A percentile compares a stretch with the other conserved stretches of the same genome.
phyloP scores from a whole-genome alignment of 2,888 invertebrate genomes.

The Cepaea hortensis region DNA sequence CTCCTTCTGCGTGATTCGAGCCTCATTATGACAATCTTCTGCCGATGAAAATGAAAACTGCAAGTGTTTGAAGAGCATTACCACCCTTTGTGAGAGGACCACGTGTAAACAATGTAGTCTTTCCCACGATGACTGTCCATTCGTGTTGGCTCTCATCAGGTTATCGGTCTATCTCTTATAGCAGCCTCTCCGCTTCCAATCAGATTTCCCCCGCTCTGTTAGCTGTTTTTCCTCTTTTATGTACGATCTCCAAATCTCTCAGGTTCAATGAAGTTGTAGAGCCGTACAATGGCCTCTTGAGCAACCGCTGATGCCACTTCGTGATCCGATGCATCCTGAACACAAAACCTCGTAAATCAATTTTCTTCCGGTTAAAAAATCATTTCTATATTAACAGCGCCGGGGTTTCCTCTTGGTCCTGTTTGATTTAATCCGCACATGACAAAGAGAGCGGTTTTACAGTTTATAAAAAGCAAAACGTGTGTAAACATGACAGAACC shows the following conservation, averaged over 20 bases:
- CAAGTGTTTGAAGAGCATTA: constrained; percentile 45
- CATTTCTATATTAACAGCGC: constrained; percentile 16
- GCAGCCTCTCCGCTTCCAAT: too few relatives aligned
- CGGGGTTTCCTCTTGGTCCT: neutral
- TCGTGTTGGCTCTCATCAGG: too few relatives aligned
- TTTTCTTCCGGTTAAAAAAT: constrained; percentile 26
- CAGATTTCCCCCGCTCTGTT: too few relatives aligned
- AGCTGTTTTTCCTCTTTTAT: neutral
- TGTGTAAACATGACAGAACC: neutral
- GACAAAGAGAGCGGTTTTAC: constrained; percentile 17
- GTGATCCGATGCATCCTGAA: neutral
- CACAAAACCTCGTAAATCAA: constrained; percentile 18
- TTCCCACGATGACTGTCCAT: constrained; percentile 21
- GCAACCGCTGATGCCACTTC: constrained; percentile 3
- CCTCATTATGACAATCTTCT: constrained; percentile 42
- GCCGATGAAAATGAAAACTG: constrained; percentile 12
- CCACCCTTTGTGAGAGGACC: constrained; percentile 36
- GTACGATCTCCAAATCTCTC: constrained; percentile 6
- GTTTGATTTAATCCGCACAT: neutral
- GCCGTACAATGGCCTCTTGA: neutral
- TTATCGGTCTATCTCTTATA: too few relatives aligned
- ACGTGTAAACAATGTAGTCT: constrained; percentile 30
- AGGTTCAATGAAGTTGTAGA: neutral
- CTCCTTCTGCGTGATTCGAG: constrained; percentile 28
- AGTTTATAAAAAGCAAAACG: neutral